Evolutionary conservation across 2,888 invertebrate species (phyloP).

Genomic region (Tenthredo scrophulariae): DNA sequence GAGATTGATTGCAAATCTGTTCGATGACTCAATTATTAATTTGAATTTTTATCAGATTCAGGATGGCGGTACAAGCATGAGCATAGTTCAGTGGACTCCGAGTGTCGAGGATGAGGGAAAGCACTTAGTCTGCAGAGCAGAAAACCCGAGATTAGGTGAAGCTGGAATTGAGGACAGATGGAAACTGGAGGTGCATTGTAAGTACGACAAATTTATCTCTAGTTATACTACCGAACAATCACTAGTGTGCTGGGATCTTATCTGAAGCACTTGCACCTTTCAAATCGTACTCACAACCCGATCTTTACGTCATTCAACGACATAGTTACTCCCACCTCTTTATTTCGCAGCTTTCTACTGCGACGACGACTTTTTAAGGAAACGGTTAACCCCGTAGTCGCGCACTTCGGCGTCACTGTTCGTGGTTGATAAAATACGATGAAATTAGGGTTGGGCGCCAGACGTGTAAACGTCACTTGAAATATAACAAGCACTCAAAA

Average conservation of each 20-base stretch:
- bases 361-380: no score
- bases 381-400: no score
- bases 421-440: no score
- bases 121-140: constrained; percentile 92
- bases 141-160: constrained; percentile 91
- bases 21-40: neutral
- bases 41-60: constrained; percentile 82
- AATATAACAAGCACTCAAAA: no score
- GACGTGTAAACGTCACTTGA: no score
- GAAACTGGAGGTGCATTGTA: constrained; percentile 93
- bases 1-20: neutral
- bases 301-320: neutral
- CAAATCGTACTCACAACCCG: neutral
- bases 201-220: constrained; percentile 79
- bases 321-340: neutral
- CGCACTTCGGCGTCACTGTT: no score
- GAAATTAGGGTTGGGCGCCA: no score
- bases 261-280: neutral
- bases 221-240: neutral
- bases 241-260: neutral
- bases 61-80: constrained; percentile 88
- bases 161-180: constrained; percentile 93
- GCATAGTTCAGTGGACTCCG: constrained; percentile 90
- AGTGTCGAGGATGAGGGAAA: constrained; percentile 94
- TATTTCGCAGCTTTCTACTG: neutral